Base-by-base conservation (phyloP, 2,113 vertebrate genomes). In the Bolborhynchus lineola region DNA sequence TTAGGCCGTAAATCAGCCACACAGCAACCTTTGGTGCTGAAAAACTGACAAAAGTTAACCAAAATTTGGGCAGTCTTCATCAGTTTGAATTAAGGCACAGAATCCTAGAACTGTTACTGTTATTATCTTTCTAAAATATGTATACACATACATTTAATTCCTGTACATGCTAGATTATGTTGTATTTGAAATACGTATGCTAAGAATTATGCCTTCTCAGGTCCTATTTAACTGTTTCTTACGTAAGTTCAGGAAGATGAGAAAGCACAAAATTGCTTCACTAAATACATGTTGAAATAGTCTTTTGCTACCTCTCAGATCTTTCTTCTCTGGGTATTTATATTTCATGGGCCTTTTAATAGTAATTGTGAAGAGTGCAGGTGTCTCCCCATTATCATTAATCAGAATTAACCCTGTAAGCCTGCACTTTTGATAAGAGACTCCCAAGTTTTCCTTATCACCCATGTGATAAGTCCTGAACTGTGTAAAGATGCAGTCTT, bases 201-300 rank as follows among this genome's bases (percentile, higher is more conserved):
- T 62, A 62, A 78, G 16, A 77, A 77, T 74, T 50, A 42, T 4
- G 5, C 19, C 79, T 70, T 52, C 60, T 50, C 75, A 68, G 29
- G 41, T 82, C 9, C 31, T 62, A 77, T 49, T 95, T 93, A 92
- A 60, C 39, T 67, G 25, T 93, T 97, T 94, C 82, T 84, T 42
- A 49, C 16, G 31, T 44, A 97, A 84, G 19, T 39, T 83, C 78
- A 95, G 90, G n/a, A 92, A 91, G 42, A 79, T 81, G 18, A 90
- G 92, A 78, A 87, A 59, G 6, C 52, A 50, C 41, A 82, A 71
- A 75, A 87, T 97, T 96, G 96, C 57, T 37, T 37, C 62, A 93
- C 39, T 76, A 68, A 62, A 85, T 62, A 21, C 42, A 92, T 67
- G 88, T 41, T 69, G 65, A 95, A 95, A 95, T 88, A 80, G n/a